These are phyloP conservation scores for Ginglymostoma cirratum DNA, from an alignment of 2,113 vertebrate species.

Conservation along the genomic window DNA sequence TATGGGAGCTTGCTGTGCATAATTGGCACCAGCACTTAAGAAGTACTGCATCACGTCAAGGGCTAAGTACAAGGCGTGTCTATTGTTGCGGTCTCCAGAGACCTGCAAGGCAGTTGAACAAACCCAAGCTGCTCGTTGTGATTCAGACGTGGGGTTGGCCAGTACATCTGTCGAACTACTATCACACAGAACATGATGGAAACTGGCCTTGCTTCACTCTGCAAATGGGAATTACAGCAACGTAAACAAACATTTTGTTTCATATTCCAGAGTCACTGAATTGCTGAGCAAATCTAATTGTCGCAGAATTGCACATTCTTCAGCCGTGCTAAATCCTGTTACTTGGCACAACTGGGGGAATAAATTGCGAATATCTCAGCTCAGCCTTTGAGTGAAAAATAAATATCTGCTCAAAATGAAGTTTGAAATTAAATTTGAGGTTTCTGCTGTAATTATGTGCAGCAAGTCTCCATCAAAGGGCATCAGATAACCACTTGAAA, in stretches of 20 bases:
- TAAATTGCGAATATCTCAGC: background rate
- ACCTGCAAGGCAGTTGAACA: background rate
- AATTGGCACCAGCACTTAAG: background rate
- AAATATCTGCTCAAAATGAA: background rate
- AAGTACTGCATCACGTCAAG: background rate
- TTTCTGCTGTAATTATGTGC: background rate
- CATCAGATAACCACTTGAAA: background rate
- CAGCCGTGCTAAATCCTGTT: background rate
- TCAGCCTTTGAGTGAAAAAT: background rate
- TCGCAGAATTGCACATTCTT: background rate
- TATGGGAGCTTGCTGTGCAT: background rate
- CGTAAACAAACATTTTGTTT: background rate
- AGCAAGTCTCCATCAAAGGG: background rate
- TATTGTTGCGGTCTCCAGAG: background rate
- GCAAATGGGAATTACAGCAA: background rate
- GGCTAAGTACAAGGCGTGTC: background rate
- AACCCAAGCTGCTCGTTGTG: background rate
- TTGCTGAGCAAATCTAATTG: background rate
- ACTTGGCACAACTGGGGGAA: background rate
- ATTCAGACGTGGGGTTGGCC: background rate
- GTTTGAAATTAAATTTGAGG: background rate
- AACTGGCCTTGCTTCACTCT: background rate
- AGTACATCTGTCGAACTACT: background rate
- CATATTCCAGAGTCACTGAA: background rate
- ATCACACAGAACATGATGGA: background rate